Evolutionary conservation across 2,888 invertebrate species (phyloP), one percentile per base, ranked within the genome.

Genomic region (Camptogramma bilineatum): DNA sequence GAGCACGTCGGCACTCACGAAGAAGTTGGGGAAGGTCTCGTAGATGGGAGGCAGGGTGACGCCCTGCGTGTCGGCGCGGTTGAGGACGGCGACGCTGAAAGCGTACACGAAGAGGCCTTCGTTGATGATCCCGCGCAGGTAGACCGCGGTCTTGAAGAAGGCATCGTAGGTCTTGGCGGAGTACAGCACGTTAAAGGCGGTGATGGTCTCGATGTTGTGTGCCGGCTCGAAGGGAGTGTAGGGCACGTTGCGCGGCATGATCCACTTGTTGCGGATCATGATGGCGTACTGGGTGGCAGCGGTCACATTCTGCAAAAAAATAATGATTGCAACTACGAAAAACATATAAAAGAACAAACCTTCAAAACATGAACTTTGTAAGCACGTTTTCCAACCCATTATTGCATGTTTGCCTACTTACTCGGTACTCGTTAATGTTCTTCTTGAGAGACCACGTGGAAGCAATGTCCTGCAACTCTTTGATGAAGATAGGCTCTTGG

Each of bases 11-110:
- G 94, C 90, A 78, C 95, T 95, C 81, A 95, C 94, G 93, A 96
- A 96, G 85, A 94, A 94, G 72, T 96, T 94, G 0, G 97, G 97
- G 83, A 95, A 94, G 67, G 96, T 91, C 84, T 97, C 97, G 78
- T 96, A 96, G 58, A 95, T 90, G 54, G 96, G 95, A 10, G 97
- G 96, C 10, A 96, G 84, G 44, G 95, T 89, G 62, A 96, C 85
- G 16, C 95, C 95, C 74, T 94, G 93, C 62, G 94, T 94, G 68
- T 96, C 96, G 17, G 85, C 83, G 34, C 95, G 95, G 73, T 95
- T 95, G 46, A 95, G 83, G 17, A 96, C 89, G n/a, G 95, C 95
- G 21, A 94, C 86, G 63, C 94, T 94, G 58, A 95, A 82, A 4
- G 95, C 94, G 73, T 96, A 95, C 48, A 95, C 91, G 82, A 95